Conservation (phyloP, 2,113 vertebrate genomes). For the Cephalopholis sonnerati region DNA sequence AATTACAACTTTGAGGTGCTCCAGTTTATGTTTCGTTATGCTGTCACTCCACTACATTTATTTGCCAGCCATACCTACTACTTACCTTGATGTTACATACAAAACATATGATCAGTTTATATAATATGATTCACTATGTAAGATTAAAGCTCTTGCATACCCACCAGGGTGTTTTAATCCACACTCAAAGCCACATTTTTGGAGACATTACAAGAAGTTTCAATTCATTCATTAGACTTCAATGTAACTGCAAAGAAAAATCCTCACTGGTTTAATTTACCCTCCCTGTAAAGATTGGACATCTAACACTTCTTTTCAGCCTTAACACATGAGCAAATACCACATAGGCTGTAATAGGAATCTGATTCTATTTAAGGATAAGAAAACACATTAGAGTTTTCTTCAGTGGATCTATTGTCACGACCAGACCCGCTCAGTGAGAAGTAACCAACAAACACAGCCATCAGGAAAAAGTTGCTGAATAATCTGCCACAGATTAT, state of each 20-base stretch:
- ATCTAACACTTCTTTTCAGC: neutral
- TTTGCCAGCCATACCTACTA: neutral
- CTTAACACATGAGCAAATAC: neutral
- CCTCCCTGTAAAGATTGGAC: neutral
- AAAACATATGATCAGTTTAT: neutral
- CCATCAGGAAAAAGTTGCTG: neutral
- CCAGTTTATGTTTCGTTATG: neutral
- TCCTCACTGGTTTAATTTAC: neutral
- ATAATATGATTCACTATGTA: neutral
- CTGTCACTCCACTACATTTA: neutral
- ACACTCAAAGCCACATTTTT: neutral
- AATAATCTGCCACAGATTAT: conserved; percentile 18
- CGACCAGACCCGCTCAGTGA: neutral
- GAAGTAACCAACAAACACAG: neutral
- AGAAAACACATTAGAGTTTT: neutral
- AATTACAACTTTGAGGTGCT: neutral
- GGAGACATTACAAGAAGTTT: neutral
- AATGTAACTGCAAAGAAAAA: neutral
- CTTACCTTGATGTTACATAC: neutral
- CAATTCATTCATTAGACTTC: neutral
- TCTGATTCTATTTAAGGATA: neutral
- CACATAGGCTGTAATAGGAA: neutral
- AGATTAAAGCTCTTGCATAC: neutral
- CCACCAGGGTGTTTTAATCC: neutral
- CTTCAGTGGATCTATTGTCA: neutral